phyloP scores from a whole-genome alignment of 2,888 invertebrate genomes.

The Phaedon cochleariae region DNA sequence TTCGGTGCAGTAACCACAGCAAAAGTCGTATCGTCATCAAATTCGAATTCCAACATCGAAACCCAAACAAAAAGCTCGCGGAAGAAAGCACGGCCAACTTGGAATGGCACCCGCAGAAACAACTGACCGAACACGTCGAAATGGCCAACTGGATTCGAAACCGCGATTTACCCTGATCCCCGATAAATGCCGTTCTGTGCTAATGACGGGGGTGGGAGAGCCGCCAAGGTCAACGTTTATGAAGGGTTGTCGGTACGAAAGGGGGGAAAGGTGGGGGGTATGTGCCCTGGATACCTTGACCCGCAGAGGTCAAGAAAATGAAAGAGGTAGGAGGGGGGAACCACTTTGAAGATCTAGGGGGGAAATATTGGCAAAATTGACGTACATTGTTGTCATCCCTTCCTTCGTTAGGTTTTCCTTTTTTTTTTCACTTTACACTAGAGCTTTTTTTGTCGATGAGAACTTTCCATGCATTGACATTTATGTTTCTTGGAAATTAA shows the following conservation, averaged over 20 bases:
- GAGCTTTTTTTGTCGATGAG: too few relatives aligned
- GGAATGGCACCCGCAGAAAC: slow-evolving; percentile 6
- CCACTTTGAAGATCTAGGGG: too few relatives aligned
- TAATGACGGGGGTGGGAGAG: slow-evolving; percentile 51
- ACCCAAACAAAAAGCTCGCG: background rate
- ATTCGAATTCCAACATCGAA: slow-evolving; percentile 57
- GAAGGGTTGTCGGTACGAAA: slow-evolving; percentile 38
- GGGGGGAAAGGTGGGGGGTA: background rate
- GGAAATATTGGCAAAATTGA: background rate
- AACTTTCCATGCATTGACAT: too few relatives aligned
- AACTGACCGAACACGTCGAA: slow-evolving; percentile 6
- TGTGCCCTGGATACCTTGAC: slow-evolving; percentile 41
- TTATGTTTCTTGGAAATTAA: too few relatives aligned
- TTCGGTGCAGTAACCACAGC: slow-evolving; percentile 74
- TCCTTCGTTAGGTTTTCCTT: too few relatives aligned
- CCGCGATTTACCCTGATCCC: slow-evolving; percentile 47
- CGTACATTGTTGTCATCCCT: too few relatives aligned
- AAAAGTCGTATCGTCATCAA: slow-evolving; percentile 74
- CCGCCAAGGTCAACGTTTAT: slow-evolving; percentile 52
- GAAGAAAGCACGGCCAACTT: background rate
- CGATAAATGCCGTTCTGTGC: slow-evolving; percentile 55
- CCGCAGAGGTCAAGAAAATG: slow-evolving; percentile 39
- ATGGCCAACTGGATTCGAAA: slow-evolving; percentile 34
- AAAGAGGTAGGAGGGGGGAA: too few relatives aligned
- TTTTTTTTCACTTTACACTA: too few relatives aligned